A percentile compares a stretch with the other conserved stretches of the same genome.
Evolutionary conservation across 92 coral and sea anemone species (phyloP).

Genomic region (Plumapathes pennacea): DNA sequence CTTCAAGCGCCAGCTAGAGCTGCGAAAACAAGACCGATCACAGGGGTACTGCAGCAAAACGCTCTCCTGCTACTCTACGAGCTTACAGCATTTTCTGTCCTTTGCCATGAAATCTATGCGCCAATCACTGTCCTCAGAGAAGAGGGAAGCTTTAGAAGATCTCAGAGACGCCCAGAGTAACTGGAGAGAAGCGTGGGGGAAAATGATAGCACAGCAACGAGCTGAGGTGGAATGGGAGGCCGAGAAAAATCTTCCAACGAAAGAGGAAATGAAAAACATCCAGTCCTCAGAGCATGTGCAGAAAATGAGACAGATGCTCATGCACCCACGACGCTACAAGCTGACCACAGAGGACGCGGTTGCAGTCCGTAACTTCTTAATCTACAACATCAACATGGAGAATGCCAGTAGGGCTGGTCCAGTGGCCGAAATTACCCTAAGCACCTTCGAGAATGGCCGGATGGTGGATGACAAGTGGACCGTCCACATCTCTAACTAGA

Average conservation of each 20-base stretch:
- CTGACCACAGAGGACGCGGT: conserved; percentile 14
- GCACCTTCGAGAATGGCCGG: conserved; percentile 3
- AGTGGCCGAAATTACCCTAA: conserved; percentile 10
- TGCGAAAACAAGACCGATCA: conserved; percentile 13
- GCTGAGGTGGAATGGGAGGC: conserved; percentile 7
- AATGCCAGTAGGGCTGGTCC: conserved; percentile 11
- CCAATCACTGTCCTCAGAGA: conserved; percentile 12
- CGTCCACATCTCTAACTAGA: conserved; percentile 11
- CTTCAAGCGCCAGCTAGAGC: conserved; percentile 9
- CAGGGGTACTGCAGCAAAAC: conserved; percentile 11
- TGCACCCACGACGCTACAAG: conserved; percentile 5
- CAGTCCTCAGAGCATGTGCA: conserved; percentile 3
- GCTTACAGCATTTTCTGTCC: conserved; percentile 13
- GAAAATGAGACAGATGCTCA: conserved; percentile 3
- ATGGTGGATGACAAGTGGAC: conserved; percentile 16
- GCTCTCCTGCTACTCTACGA: conserved; percentile 8
- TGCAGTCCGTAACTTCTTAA: conserved; percentile 12
- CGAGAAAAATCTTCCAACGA: conserved; percentile 4
- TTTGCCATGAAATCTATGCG: conserved; percentile 5
- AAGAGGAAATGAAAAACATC: neutral
- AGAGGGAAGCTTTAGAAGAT: conserved; percentile 22
- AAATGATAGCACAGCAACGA: conserved; percentile 24
- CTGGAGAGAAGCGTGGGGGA: conserved; percentile 20
- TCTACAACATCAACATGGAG: conserved; percentile 2
- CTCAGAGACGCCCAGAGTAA: conserved; percentile 9